phyloP scores from a whole-genome alignment of 2,888 invertebrate species.

The Tridacna crocea region DNA sequence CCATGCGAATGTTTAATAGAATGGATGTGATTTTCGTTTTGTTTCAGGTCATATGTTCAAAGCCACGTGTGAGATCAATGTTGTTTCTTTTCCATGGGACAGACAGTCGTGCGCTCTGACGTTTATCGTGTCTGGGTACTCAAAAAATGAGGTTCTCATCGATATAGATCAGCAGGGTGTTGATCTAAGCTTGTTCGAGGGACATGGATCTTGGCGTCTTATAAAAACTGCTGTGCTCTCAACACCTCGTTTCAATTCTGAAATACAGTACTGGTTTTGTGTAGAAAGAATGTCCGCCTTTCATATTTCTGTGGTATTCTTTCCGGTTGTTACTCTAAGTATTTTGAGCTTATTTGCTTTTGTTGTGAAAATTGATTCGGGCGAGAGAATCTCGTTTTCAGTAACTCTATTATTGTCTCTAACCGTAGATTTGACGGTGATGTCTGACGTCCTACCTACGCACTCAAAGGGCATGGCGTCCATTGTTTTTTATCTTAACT shows the following conservation, averaged over 20 bases:
- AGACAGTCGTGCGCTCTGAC: constrained; percentile 25
- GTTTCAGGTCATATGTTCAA: constrained; percentile 34
- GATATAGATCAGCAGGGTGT: neutral
- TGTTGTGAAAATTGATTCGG: neutral
- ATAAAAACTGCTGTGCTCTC: neutral
- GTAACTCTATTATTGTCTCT: neutral
- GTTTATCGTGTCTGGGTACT: constrained; percentile 36
- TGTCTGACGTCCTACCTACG: neutral
- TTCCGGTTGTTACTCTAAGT: neutral
- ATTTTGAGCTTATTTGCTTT: neutral
- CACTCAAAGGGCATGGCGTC: constrained; percentile 3
- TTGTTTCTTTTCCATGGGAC: constrained; percentile 44
- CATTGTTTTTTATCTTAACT: neutral
- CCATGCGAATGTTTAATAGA: too few relatives aligned
- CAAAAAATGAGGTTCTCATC: neutral
- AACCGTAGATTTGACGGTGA: neutral
- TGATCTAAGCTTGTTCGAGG: neutral
- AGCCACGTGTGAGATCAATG: constrained; percentile 31
- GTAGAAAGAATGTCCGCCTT: neutral
- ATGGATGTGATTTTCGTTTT: too few relatives aligned
- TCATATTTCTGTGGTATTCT: constrained; percentile 2
- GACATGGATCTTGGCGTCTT: neutral
- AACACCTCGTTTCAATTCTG: neutral
- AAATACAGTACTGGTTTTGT: constrained; percentile 6
- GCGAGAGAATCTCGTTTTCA: constrained; percentile 8